phyloP scores from a whole-genome alignment of 2,113 vertebrate genomes.

The Nycticebus coucang region DNA sequence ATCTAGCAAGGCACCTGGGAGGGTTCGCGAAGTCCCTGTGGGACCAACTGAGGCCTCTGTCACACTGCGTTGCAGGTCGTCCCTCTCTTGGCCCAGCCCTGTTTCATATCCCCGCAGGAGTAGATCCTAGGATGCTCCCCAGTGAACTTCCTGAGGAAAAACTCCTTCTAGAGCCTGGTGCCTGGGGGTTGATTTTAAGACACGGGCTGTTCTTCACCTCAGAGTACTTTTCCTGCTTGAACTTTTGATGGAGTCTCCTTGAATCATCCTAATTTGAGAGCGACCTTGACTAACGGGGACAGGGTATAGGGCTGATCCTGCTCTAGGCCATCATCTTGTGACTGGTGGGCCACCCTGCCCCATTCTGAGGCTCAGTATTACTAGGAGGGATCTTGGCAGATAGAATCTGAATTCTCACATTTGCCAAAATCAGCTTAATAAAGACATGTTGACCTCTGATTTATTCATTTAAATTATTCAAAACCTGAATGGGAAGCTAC shows the following conservation, averaged over 20 bases:
- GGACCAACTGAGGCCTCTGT: neutral
- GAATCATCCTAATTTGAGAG: neutral
- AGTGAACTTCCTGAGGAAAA: rapidly evolving
- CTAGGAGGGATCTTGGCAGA: neutral
- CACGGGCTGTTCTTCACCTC: neutral
- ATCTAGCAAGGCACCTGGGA: neutral
- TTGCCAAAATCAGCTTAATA: neutral
- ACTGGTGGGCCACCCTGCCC: neutral
- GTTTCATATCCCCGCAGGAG: neutral
- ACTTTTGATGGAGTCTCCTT: neutral
- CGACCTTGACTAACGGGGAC: neutral
- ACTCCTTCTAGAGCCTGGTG: neutral
- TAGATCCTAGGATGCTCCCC: neutral
- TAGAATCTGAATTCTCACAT: neutral
- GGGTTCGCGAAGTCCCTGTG: neutral
- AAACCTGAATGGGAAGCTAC: neutral
- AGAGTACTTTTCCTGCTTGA: neutral
- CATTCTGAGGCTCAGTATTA: neutral
- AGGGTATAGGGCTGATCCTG: neutral
- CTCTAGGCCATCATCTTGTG: neutral
- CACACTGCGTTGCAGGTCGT: neutral
- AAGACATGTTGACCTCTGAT: neutral
- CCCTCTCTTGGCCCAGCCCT: neutral
- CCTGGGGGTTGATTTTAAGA: rapidly evolving
- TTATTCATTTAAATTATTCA: constrained; percentile 1